Percentiles rank a stretch among this genome's conserved stretches.
Evolutionary conservation across 2,888 invertebrate genomes (phyloP).

Genomic region (Papilio demoleus): DNA sequence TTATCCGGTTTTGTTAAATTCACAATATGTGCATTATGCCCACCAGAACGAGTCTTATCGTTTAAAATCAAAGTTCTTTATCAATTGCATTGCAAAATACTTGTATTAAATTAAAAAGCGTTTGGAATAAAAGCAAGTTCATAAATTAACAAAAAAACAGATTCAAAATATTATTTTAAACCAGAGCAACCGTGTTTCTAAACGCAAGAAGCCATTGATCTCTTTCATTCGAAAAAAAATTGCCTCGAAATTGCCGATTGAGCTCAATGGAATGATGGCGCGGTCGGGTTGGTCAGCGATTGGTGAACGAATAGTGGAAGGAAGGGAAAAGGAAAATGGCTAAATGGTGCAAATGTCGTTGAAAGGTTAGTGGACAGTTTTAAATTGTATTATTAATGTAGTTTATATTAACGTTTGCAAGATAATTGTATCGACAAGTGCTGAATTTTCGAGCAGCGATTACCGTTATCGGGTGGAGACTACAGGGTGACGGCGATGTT

Average conservation of each 20-base stretch:
- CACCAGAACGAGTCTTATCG: no score
- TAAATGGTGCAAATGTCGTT: constrained; percentile 71
- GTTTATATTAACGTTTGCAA: constrained; percentile 40
- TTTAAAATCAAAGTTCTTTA: no score
- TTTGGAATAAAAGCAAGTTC: not conserved
- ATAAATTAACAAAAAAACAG: not conserved
- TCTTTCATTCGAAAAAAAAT: constrained; percentile 55
- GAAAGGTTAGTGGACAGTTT: constrained; percentile 69
- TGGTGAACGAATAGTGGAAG: constrained; percentile 56
- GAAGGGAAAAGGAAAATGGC: constrained; percentile 68
- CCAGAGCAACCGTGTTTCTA: constrained; percentile 48
- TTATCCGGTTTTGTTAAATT: no score
- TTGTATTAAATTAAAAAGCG: no score
- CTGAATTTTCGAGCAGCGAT: constrained; percentile 48
- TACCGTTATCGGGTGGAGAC: constrained; percentile 61
- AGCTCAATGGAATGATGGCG: constrained; percentile 57
- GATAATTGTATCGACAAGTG: constrained; percentile 35
- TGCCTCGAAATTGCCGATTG: constrained; percentile 58
- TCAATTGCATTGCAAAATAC: no score
- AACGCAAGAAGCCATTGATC: constrained; percentile 59
- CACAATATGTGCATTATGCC: no score
- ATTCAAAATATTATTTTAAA: constrained; percentile 4
- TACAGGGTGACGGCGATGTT: constrained; percentile 60
- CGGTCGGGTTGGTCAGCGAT: constrained; percentile 56
- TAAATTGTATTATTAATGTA: constrained; percentile 25